A percentile compares a stretch with the other conserved stretches of the same genome.
phyloP scores from a whole-genome alignment of 2,888 invertebrate species.

The Papilio protenor region DNA sequence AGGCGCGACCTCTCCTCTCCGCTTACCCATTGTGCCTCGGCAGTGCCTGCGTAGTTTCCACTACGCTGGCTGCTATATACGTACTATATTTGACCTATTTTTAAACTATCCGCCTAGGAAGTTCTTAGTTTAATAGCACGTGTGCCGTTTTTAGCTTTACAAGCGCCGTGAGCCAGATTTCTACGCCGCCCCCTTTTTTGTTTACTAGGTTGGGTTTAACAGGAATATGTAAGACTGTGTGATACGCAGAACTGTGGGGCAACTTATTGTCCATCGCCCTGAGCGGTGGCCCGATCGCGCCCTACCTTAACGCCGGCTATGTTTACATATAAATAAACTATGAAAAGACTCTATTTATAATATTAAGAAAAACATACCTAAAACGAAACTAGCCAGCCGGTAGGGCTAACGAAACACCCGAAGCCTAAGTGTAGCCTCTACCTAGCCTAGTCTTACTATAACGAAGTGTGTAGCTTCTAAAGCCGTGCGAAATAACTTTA shows the following conservation, averaged over 20 bases:
- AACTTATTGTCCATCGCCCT: too few species aligned
- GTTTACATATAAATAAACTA: too few species aligned
- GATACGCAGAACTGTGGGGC: too few species aligned
- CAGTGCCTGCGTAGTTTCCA: background rate
- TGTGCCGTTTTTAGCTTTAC: background rate
- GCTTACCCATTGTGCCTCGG: conserved; percentile 16
- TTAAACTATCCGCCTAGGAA: background rate
- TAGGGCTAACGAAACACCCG: background rate
- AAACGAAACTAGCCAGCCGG: background rate
- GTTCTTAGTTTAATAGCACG: background rate
- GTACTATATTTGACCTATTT: background rate
- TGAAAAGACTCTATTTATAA: background rate
- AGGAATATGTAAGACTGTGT: too few species aligned
- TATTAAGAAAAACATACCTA: background rate
- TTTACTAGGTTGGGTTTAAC: too few species aligned
- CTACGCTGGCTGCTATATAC: background rate
- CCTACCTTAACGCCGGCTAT: too few species aligned
- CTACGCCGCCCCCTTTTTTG: too few species aligned
- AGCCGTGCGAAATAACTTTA: background rate
- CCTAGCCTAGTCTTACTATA: background rate
- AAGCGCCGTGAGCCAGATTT: too few species aligned
- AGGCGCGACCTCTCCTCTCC: conserved; percentile 19
- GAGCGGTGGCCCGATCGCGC: too few species aligned
- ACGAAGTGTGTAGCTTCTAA: background rate
- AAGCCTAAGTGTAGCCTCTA: background rate